These are phyloP conservation scores for Acrocephalus kingi DNA, from an alignment of 2,113 vertebrate species.

Conservation along the genomic window DNA sequence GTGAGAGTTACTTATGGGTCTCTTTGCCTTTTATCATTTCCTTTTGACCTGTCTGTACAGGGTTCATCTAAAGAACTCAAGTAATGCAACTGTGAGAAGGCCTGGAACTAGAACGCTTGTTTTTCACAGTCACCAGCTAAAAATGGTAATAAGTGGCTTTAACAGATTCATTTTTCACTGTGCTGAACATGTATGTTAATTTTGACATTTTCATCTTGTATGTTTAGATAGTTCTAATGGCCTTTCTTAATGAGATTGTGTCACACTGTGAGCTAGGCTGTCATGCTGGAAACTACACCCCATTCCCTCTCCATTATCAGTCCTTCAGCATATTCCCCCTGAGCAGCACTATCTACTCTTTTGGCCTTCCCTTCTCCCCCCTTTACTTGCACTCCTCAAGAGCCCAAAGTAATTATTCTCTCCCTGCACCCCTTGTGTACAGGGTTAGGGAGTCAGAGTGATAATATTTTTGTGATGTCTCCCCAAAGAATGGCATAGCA, in stretches of 20 bases:
- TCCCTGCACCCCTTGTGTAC: neutral
- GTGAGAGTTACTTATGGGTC: neutral
- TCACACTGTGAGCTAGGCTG: neutral
- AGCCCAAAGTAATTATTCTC: neutral
- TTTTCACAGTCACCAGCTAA: slow-evolving; percentile 27
- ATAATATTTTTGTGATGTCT: neutral
- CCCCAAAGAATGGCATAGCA: neutral
- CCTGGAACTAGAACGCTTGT: slow-evolving; percentile 49
- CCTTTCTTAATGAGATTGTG: neutral
- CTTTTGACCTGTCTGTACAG: slow-evolving; percentile 42
- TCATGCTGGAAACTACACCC: neutral
- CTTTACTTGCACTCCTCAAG: neutral
- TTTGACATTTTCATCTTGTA: neutral
- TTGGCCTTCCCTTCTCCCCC: neutral
- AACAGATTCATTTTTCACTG: neutral
- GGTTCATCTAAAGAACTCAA: slow-evolving; percentile 24
- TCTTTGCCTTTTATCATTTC: neutral
- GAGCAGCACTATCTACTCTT: neutral
- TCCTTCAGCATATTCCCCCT: neutral
- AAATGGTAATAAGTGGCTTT: slow-evolving; percentile 52
- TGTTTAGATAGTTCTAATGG: neutral
- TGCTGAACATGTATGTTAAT: neutral
- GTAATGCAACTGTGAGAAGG: slow-evolving; percentile 68
- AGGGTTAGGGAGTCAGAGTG: neutral
- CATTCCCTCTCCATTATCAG: neutral